Evolutionary conservation across 2,888 invertebrate genomes (phyloP), one percentile per base, ranked within the genome.

Genomic region (Autographa pulchrina): DNA sequence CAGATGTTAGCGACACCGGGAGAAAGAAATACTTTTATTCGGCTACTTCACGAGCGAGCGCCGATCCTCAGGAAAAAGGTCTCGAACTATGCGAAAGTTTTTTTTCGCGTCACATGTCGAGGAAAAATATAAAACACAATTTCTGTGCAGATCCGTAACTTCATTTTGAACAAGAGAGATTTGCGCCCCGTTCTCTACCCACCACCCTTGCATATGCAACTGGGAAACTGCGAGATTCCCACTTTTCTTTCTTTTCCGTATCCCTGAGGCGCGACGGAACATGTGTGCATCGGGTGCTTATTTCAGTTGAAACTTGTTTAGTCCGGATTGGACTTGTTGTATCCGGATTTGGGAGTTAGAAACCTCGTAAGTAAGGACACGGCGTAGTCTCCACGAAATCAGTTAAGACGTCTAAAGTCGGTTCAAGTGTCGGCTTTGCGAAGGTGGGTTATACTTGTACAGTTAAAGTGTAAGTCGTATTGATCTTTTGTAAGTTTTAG

Each of bases 231-330:
- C 84, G 85, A 85, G 85, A 85, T 89, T 88, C 84, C 88, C 86
- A 89, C 88, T 91, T 90, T 92, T 89, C 88, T 91, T 91, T 89
- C 87, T 81, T 89, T 90, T 87, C 85, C 81, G 72, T 85, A 88
- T 90, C 92, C 91, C 91, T 83, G 88, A 88, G 90, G 92, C 92
- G 88, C 86, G 88, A 89, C 85, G 89, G 87, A 90, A 93, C 93
- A 93, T 92, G 90, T 91, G 91, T 89, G 90, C 90, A 89, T 88
- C 88, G 89, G 87, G 86, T 90, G 91, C 92, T 94, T 94, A 93
- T 93, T 93, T 90, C 91, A 90, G 86, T 91, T 89, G 88, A 82
- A 94, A 94, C 92, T 94, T 93, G 92, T 93, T 93, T 92, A 93
- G 89, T 86, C 84, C 85, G 91, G 88, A 92, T 92, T 88, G 91